Percentiles rank a stretch among this genome's conserved stretches.
Evolutionary conservation across 2,888 invertebrate genomes (phyloP).

Genomic region (Sesamia inferens): DNA sequence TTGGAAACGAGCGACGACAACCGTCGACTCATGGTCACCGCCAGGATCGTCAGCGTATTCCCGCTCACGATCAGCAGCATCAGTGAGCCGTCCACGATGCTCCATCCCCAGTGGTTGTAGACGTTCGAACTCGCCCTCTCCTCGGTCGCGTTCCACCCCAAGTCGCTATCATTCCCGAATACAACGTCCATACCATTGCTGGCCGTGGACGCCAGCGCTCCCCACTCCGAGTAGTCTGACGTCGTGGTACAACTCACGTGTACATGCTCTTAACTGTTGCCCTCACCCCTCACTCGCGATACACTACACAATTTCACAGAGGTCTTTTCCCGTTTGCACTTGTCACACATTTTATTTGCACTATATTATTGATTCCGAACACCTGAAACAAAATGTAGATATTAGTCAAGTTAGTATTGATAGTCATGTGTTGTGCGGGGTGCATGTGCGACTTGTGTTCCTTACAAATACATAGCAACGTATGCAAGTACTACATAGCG

Average conservation of each 20-base stretch:
- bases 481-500: constrained; percentile 62
- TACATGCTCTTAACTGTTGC: constrained; percentile 80
- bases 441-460: constrained; percentile 52
- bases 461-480: constrained; percentile 71
- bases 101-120: constrained; percentile 91
- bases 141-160: constrained; percentile 80
- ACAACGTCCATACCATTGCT: constrained; percentile 89
- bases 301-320: constrained; percentile 68
- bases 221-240: constrained; percentile 84
- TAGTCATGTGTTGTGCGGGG: constrained; percentile 46
- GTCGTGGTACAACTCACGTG: constrained; percentile 83
- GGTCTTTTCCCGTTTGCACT: constrained; percentile 70
- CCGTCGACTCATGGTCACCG: constrained; percentile 92
- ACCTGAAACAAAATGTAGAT: constrained; percentile 72
- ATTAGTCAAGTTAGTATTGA: constrained; percentile 58
- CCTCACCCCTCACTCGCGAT: constrained; percentile 76
- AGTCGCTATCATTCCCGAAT: constrained; percentile 82
- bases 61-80: constrained; percentile 92
- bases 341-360: constrained; percentile 75
- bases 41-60: constrained; percentile 93
- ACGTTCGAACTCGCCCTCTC: constrained; percentile 74
- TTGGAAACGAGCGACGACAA: constrained; percentile 93
- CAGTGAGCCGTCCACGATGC: constrained; percentile 91
- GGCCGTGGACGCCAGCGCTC: constrained; percentile 86
- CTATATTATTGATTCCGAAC: constrained; percentile 51